Conservation (phyloP, 2,113 vertebrate species). For the Callocephalon fimbriatum region DNA sequence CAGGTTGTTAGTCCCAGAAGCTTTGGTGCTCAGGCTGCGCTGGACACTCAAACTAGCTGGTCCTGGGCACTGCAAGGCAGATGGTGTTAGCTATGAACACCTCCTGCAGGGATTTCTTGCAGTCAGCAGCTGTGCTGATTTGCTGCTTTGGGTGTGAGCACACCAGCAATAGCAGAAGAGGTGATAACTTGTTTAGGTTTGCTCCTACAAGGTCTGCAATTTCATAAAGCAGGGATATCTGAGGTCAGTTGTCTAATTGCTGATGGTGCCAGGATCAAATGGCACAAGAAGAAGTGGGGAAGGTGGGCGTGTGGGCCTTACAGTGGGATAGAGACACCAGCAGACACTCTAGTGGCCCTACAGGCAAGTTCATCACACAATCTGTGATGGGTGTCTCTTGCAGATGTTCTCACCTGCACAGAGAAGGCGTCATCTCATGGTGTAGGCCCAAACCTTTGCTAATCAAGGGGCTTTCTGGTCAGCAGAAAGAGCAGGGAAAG, state of each 20-base stretch:
- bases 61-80: background rate
- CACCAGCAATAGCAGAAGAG: background rate
- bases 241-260: background rate
- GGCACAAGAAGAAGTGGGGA: background rate
- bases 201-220: background rate
- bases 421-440: background rate
- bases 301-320: background rate
- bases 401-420: background rate
- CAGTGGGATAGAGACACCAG: background rate
- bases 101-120: background rate
- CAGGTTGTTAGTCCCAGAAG: background rate
- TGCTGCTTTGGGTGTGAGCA: background rate
- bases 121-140: no score
- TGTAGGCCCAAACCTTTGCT: background rate
- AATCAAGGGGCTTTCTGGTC: background rate
- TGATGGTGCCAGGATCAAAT: background rate
- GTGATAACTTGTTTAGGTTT: background rate
- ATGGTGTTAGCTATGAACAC: background rate
- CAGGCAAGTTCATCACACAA: background rate
- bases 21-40: background rate
- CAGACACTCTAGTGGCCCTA: background rate
- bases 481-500: background rate
- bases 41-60: background rate
- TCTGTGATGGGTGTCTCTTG: background rate
- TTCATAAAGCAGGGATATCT: background rate